A percentile compares a stretch with the other conserved stretches of the same genome.
phyloP scores from a whole-genome alignment of 2,888 invertebrate genomes.

The Trichacis sp. region DNA sequence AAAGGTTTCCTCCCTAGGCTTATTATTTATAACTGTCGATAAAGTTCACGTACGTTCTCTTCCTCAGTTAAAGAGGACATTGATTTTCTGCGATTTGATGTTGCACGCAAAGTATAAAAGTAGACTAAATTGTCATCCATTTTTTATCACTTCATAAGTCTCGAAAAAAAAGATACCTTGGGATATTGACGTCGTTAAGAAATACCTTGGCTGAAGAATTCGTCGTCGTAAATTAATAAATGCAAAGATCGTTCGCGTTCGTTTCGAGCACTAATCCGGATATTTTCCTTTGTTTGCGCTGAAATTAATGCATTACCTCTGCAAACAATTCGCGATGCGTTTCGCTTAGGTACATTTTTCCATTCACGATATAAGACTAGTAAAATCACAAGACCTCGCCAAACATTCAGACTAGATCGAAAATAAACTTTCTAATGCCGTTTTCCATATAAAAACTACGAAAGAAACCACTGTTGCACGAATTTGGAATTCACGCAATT shows the following conservation, averaged over 20 bases:
- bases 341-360: not conserved
- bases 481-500: not conserved
- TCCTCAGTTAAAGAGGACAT: constrained; percentile 34
- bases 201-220: constrained; percentile 25
- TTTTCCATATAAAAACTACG: no score
- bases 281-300: not conserved
- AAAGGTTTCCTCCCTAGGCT: constrained; percentile 37
- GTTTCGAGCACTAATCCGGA: not conserved
- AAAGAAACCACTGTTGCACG: no score
- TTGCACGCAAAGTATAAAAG: constrained; percentile 47
- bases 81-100: constrained; percentile 40
- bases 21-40: constrained; percentile 50
- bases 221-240: constrained; percentile 16
- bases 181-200: constrained; percentile 39
- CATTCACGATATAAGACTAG: not conserved
- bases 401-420: not conserved
- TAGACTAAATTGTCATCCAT: constrained; percentile 38
- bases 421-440: no score
- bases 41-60: constrained; percentile 37
- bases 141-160: constrained; percentile 37
- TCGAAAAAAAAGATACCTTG: constrained; percentile 29
- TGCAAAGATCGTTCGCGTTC: not conserved
- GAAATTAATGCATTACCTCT: not conserved
- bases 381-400: not conserved
- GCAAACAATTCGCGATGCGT: not conserved